Percentiles rank a stretch among this genome's conserved stretches.
Evolutionary conservation across 1,140 invertebrate species (phyloP).

Genomic region (Mycetomoellerius zeteki): DNA sequence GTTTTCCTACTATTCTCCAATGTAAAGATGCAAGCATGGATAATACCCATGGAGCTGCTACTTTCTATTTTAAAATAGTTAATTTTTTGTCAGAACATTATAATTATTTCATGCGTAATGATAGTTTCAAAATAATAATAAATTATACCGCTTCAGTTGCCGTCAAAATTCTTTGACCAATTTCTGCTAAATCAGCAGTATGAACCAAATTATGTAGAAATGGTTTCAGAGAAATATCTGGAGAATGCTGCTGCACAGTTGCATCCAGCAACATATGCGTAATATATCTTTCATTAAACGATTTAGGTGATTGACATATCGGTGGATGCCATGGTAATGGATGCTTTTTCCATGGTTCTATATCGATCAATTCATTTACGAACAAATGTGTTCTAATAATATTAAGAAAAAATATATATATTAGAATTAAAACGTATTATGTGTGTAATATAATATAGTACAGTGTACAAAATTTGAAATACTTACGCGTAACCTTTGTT

Average conservation of each 20-base stretch:
- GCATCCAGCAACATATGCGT: constrained; percentile 42
- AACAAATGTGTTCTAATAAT: constrained; percentile 86
- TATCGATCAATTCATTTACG: constrained; percentile 88
- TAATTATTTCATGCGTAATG: background rate
- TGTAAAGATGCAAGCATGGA: constrained; percentile 90
- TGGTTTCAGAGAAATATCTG: constrained; percentile 73
- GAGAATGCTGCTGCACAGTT: constrained; percentile 59
- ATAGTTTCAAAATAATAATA: constrained; percentile 25
- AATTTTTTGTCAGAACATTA: constrained; percentile 11
- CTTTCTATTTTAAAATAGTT: constrained; percentile 85
- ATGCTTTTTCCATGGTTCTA: constrained; percentile 88
- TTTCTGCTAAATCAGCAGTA: constrained; percentile 89
- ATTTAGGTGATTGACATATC: constrained; percentile 87
- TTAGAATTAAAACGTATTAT: constrained; percentile 5
- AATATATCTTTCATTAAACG: constrained; percentile 84
- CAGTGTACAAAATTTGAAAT: background rate
- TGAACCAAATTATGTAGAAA: constrained; percentile 75
- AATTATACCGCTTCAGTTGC: constrained; percentile 44
- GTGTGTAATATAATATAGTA: no score
- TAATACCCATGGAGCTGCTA: constrained; percentile 90
- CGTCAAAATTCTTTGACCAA: constrained; percentile 90
- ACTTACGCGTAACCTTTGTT: constrained; percentile 92
- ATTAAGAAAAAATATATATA: constrained; percentile 62
- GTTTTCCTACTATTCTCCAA: constrained; percentile 90
- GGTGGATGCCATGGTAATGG: constrained; percentile 93